Evolutionary conservation across 2,888 invertebrate genomes (phyloP), one percentile per base, ranked within the genome.

Genomic region (Xanthia icteritia): DNA sequence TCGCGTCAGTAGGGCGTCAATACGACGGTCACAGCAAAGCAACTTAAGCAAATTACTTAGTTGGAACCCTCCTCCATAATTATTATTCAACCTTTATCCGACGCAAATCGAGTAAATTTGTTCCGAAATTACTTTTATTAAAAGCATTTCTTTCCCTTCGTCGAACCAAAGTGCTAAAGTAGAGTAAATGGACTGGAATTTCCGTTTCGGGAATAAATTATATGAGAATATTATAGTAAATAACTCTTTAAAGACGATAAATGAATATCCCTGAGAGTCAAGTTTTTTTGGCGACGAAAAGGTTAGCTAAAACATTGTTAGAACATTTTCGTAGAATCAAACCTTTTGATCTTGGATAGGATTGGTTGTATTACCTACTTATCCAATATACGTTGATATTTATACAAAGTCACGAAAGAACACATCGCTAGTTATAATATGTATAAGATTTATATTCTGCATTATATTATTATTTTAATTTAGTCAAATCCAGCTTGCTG

Each of bases 111-210:
- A 94, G 93, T 94, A 94, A 95, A 94, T 94, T 94, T 93, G 93
- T 94, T 93, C 92, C 92, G 82, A 95, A 95, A 95, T 95, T 95
- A 95, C 94, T 95, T 95, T 94, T 94, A 95, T 94, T 95, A 95
- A 95, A 95, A 95, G 94, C 95, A 93, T 95, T 96, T 95, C 94
- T 94, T 95, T 95, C 92, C 93, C 91, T 92, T 90, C 91, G 89
- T 88, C 93, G 93, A 94, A 93, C 93, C 93, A 93, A 95, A 95
- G 95, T 95, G 94, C 95, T 95, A 94, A 95, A 95, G 94, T 93
- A 94, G 92, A 93, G 93, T 93, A 94, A 96, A 96, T 96, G 95
- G 95, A 94, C 93, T 93, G 95, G 95, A 96, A 95, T 94, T 94
- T 94, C 92, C 92, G 92, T 93, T 94, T 92, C 90, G 91, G 85